Evolutionary conservation across 2,888 invertebrate species (phyloP).

Genomic region (Trisateles emortualis): DNA sequence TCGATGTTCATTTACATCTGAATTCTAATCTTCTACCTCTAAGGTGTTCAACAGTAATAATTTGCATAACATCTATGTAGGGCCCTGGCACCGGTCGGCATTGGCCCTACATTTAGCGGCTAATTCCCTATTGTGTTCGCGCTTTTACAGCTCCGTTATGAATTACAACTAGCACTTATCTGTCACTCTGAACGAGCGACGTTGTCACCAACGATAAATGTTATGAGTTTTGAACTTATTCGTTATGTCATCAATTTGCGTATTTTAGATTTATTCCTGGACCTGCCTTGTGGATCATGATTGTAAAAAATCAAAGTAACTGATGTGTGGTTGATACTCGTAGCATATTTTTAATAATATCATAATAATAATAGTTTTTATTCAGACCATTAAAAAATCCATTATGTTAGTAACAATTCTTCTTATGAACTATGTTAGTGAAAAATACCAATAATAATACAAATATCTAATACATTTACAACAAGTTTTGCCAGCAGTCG

Average conservation of each 20-base stretch:
- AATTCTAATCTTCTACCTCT: conserved; percentile 25
- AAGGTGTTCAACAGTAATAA: conserved; percentile 28
- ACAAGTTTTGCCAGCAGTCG: too few species aligned
- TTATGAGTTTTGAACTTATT: conserved; percentile 45
- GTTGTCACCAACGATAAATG: conserved; percentile 52
- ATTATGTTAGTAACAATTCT: too few species aligned
- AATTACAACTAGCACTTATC: conserved; percentile 67
- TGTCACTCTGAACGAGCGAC: conserved; percentile 53
- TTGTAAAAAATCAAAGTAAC: too few species aligned
- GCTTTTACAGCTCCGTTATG: conserved; percentile 65
- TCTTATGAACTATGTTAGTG: too few species aligned
- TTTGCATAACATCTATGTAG: conserved; percentile 43
- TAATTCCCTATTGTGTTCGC: conserved; percentile 64
- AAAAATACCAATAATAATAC: too few species aligned
- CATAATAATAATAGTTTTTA: too few species aligned
- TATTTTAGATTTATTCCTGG: conserved; percentile 30
- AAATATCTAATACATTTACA: too few species aligned
- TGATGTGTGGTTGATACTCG: too few species aligned
- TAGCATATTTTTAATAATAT: too few species aligned
- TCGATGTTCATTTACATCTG: conserved; percentile 42
- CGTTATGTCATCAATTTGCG: conserved; percentile 40
- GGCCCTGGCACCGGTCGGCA: conserved; percentile 41
- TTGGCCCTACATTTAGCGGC: conserved; percentile 58
- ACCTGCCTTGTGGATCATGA: neutral
- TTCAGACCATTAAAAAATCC: too few species aligned